Evolutionary conservation across 2,888 invertebrate species (phyloP), one percentile per base, ranked within the genome.

Genomic region (Athripsodes cinereus): DNA sequence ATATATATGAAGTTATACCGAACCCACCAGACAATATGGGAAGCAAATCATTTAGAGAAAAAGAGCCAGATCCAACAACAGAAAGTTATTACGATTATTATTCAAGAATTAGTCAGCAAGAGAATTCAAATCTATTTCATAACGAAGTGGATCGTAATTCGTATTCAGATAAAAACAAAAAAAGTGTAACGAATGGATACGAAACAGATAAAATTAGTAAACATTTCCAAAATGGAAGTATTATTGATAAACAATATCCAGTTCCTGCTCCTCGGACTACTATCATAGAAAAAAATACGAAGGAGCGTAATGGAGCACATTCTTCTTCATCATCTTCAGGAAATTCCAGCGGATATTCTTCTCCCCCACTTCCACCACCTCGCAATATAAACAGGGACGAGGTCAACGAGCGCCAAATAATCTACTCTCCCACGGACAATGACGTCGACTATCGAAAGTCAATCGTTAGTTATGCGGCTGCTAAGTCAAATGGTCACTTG

Each of bases 31-130:
- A 78, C 61, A 40, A 40, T 40, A 40, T 40, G 3, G 77, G 76
- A 16, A 78, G 76, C 40, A 44, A 59, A 5, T 22, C 18, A 2
- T 35, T 34, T 3, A 35, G 34, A 19, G 78, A 76, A 6, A 70
- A 71, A 31, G 77, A 77, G 60, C 78, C 78, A 26, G 79, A 78
- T 62, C 78, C 78, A 20, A 72, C 73, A 8, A 75, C 77, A 21
- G 79, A 79, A 67, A 77, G 78, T 26, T 79, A 78, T 63, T 79
- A 79, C 57, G 78, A 79, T 64, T 79, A 79, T 65, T 79, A 79
- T 66, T 77, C 79, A 58, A 71, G 78, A 70, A 74, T 79, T 22
- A 79, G 73, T 63, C 79, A 79, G 65, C 79, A 78, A 68, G 76
- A 74, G 61, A 78, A 63, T 68, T 74, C 70, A 65, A 74, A 74